Base-by-base conservation (phyloP, 2,888 invertebrate species). In the Spisula solida region DNA sequence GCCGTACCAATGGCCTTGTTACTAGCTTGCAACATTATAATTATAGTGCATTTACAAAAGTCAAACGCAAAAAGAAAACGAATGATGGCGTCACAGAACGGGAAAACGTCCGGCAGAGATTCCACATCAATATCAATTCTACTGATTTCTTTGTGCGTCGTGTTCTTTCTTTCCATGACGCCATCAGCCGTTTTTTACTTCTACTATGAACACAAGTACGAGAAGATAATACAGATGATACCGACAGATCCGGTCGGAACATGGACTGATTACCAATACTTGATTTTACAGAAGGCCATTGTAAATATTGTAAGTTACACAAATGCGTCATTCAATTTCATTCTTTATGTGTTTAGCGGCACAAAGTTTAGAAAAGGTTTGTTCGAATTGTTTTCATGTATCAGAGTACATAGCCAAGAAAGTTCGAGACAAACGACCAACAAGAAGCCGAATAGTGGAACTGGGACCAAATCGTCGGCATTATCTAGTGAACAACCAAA, bases 341-440 rank as follows among this genome's bases (percentile, higher is more conserved):
- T 89, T n/a, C 29, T 91, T 51, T 91, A 91, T 48, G 89, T 91
- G 0, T 87, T 91, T 55, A 91, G 89, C 51, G 91, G 91, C 25
- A 79, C 83, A 4, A 90, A 88, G 51, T 92, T 90, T 56, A 82
- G 90, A 1, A 48, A 25, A 47, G 91, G 87, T n/a, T 66, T 90
- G 51, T 41, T 70, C 1, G 83, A 82, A 0, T 48, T 92, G 83
- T 82, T 88, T 66, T 29, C 34, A 4, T 88, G 89, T 55, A 1
- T 1, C 20, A 75, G 18, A n/a, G 56, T 55, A 2, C 34, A 14
- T n/a, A 25, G 48, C 0, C 18, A 29, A 25, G 85, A 56, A 12
- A 55, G 31, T 0, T 51, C 75, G 18, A 29, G 75, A 16, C 16
- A 41, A 5, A 70, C 29, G 18, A 18, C 48, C 1, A 51, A 84